phyloP scores from a whole-genome alignment of 2,888 invertebrate species.

The Thymelicus sylvestris region DNA sequence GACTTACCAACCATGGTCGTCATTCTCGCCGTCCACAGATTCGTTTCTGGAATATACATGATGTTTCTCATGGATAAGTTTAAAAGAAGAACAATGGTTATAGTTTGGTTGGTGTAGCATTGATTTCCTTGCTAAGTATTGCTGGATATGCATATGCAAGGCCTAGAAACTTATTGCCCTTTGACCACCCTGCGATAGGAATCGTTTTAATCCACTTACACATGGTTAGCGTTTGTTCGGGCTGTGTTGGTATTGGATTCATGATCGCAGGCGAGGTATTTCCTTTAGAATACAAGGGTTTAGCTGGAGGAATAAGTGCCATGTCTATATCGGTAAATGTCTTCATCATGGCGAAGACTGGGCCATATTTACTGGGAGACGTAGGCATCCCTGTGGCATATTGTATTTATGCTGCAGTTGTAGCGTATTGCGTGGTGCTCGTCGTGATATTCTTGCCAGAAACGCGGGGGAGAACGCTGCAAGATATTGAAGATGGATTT shows the following conservation, averaged over 20 bases:
- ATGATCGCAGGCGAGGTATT: conserved; percentile 89
- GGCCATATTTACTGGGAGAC: conserved; percentile 56
- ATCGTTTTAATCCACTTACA: conserved; percentile 52
- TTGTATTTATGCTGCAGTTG: conserved; percentile 58
- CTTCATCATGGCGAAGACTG: conserved; percentile 62
- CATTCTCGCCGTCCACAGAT: conserved; percentile 57
- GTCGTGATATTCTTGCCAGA: conserved; percentile 64
- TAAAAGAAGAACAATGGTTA: conserved; percentile 57
- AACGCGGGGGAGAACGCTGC: conserved; percentile 67
- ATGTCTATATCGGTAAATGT: conserved; percentile 61
- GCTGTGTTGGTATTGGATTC: conserved; percentile 87
- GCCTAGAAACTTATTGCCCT: conserved; percentile 48
- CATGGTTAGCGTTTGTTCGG: conserved; percentile 82
- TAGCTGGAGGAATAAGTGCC: conserved; percentile 77
- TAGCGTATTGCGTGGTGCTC: conserved; percentile 58
- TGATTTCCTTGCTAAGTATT: conserved; percentile 49
- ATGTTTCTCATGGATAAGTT: conserved; percentile 58
- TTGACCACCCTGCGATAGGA: conserved; percentile 39
- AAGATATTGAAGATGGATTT: conserved; percentile 69
- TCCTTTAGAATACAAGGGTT: conserved; percentile 83
- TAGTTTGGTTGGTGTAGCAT: conserved; percentile 48
- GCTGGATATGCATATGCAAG: conserved; percentile 59
- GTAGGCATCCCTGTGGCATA: conserved; percentile 63
- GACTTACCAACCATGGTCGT: conserved; percentile 56
- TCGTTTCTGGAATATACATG: conserved; percentile 55